Percentiles rank a stretch among this genome's conserved stretches.
phyloP scores from a whole-genome alignment of 2,888 invertebrate species.

The Achlya flavicornis region DNA sequence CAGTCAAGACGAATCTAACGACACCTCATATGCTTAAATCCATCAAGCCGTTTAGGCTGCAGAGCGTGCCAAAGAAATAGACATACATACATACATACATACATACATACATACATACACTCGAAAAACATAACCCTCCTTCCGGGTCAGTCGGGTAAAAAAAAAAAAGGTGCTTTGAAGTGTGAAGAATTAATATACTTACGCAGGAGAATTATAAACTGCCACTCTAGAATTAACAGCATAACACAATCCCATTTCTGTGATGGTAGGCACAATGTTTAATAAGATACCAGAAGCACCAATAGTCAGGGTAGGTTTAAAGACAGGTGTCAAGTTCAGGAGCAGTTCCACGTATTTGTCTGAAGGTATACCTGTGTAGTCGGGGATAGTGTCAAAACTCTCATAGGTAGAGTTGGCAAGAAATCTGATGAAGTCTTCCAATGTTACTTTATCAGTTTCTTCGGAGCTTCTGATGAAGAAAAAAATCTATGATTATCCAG shows the following conservation, averaged over 20 bases:
- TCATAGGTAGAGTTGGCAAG: conserved; percentile 85
- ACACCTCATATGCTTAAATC: too few relatives aligned
- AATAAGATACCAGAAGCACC: conserved; percentile 80
- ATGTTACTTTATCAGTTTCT: conserved; percentile 75
- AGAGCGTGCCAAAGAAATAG: too few relatives aligned
- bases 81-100: too few relatives aligned
- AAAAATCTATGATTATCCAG: neutral
- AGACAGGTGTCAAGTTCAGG: conserved; percentile 75
- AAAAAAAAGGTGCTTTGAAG: too few relatives aligned
- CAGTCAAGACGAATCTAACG: too few relatives aligned
- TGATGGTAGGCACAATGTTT: conserved; percentile 83
- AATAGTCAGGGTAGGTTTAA: conserved; percentile 79
- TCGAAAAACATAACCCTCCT: too few relatives aligned
- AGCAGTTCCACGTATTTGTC: conserved; percentile 84
- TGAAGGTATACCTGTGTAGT: conserved; percentile 82
- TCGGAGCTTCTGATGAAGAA: conserved; percentile 56
- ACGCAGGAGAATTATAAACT: conserved; percentile 83
- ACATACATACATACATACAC: too few relatives aligned
- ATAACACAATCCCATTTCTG: conserved; percentile 89
- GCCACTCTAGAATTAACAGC: conserved; percentile 87
- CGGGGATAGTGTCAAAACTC: conserved; percentile 83
- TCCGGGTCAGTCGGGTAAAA: too few relatives aligned
- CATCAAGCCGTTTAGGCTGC: too few relatives aligned
- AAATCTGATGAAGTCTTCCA: conserved; percentile 82
- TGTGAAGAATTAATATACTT: too few relatives aligned